These are phyloP conservation scores for Pitangus sulphuratus DNA, from an alignment of 2,797 vertebrate genomes.

Conservation along the genomic window DNA sequence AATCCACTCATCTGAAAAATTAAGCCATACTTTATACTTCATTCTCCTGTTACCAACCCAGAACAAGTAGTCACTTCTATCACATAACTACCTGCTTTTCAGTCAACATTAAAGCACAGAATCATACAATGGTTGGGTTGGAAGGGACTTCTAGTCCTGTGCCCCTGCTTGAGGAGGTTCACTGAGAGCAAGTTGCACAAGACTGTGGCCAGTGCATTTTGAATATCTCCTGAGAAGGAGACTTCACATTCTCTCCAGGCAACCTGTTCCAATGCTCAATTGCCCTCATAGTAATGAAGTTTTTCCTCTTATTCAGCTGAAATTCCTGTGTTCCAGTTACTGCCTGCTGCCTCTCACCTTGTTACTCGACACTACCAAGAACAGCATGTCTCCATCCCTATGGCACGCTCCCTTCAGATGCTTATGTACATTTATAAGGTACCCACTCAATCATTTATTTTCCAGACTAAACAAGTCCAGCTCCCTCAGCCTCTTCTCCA, in stretches of 20 bases:
- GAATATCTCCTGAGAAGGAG: neutral
- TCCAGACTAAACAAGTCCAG: fast-evolving
- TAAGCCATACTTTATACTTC: neutral
- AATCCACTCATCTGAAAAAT: neutral
- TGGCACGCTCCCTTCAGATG: neutral
- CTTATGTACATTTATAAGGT: neutral
- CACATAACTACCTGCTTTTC: neutral
- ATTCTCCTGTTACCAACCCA: neutral
- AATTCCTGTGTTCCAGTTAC: neutral
- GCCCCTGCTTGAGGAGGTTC: neutral
- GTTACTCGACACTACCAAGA: neutral
- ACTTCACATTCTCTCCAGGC: neutral
- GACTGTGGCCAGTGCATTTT: neutral
- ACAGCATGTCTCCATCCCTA: neutral
- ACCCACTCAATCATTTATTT: neutral
- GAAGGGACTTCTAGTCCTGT: neutral
- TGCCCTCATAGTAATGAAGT: neutral
- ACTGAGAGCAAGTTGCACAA: neutral
- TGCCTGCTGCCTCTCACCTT: neutral
- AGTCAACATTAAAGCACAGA: neutral
- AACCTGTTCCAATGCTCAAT: neutral
- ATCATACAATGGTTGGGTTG: neutral
- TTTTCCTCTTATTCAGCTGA: neutral
- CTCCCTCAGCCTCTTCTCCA: neutral
- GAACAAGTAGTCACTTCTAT: neutral